phyloP scores from a whole-genome alignment of 2,888 invertebrate species.

The Drosophila glabriapex region DNA sequence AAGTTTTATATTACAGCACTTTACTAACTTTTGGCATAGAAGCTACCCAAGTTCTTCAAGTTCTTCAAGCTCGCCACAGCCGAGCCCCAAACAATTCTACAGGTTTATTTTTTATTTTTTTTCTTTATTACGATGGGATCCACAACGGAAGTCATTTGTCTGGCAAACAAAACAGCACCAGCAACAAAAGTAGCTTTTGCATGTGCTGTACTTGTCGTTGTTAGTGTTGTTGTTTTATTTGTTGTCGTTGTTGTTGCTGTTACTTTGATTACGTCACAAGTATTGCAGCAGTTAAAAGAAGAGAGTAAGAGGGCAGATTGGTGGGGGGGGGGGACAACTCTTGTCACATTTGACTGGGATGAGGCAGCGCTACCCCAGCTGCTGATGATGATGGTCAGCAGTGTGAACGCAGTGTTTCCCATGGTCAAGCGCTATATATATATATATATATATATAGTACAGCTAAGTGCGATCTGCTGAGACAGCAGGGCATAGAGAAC shows the following conservation, averaged over 20 bases:
- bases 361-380: constrained; percentile 18
- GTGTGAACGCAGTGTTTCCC: constrained; percentile 61
- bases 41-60: constrained; percentile 11
- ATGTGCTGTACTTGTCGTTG: constrained; percentile 38
- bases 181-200: constrained; percentile 50
- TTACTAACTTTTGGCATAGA: constrained; percentile 40
- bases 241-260: constrained; percentile 23
- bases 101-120: constrained; percentile 12
- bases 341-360: constrained; percentile 49
- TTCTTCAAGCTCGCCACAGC: neutral
- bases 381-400: constrained; percentile 39
- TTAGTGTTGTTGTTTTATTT: constrained; percentile 21
- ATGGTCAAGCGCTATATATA: constrained; percentile 62
- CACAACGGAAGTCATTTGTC: constrained; percentile 79
- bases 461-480: constrained; percentile 69
- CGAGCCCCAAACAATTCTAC: constrained; percentile 1
- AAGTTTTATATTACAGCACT: constrained; percentile 56
- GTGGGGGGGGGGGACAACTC: constrained; percentile 15
- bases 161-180: constrained; percentile 49
- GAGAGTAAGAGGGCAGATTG: neutral
- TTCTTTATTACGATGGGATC: constrained; percentile 62
- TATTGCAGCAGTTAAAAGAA: constrained; percentile 24
- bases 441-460: constrained; percentile 64
- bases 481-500: constrained; percentile 67
- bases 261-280: constrained; percentile 49